Conservation (phyloP, 2,113 vertebrate genomes). For the Protobothrops mucrosquamatus region DNA sequence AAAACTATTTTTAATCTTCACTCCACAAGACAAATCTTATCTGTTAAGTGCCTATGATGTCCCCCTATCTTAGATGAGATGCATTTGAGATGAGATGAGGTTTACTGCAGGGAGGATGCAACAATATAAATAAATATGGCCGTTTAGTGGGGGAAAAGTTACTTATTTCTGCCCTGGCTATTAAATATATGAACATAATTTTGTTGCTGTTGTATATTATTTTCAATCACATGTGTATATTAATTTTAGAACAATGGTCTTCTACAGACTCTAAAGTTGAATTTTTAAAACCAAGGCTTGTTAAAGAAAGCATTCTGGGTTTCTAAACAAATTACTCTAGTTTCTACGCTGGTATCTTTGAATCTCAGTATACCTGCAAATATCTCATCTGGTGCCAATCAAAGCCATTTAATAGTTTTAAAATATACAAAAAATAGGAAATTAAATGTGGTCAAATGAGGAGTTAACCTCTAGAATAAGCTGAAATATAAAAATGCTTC, state of each 20-base stretch:
- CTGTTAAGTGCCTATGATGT: not conserved
- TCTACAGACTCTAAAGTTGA: not conserved
- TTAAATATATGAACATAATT: not conserved
- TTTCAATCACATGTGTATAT: not conserved
- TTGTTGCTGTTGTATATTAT: not conserved
- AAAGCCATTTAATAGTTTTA: not conserved
- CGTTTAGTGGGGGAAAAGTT: not conserved
- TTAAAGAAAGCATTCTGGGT: not conserved
- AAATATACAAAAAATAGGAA: not conserved
- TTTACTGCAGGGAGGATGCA: not conserved
- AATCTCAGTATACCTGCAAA: not conserved
- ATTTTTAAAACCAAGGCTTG: not conserved
- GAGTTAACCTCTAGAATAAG: not conserved
- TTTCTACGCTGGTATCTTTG: not conserved
- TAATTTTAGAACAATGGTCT: not conserved
- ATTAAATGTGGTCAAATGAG: not conserved
- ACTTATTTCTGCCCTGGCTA: not conserved
- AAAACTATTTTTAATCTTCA: not conserved
- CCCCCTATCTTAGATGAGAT: not conserved
- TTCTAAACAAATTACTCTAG: not conserved
- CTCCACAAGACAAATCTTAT: not conserved
- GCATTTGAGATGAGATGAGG: not conserved
- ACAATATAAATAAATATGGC: not conserved
- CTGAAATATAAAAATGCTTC: not conserved
- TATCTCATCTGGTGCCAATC: not conserved